A percentile compares a stretch with the other conserved stretches of the same genome.
phyloP scores from a whole-genome alignment of 2,113 vertebrate species.

The Eupsittula cactorum region DNA sequence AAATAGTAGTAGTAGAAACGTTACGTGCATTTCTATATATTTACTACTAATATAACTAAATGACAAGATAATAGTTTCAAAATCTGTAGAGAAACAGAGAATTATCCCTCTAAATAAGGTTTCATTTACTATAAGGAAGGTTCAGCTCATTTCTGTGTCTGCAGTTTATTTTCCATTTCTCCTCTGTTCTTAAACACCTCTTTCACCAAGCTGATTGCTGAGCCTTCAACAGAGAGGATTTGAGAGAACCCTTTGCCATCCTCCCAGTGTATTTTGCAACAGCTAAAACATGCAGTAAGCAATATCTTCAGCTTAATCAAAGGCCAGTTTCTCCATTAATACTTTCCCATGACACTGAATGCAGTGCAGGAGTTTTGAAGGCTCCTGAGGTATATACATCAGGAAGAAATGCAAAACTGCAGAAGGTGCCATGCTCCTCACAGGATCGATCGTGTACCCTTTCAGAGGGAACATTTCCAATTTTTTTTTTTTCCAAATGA shows the following conservation, averaged over 20 bases:
- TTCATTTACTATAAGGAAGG: background rate
- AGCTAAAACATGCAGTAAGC: background rate
- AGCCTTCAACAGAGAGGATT: background rate
- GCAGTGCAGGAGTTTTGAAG: background rate
- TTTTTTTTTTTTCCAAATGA: slow-evolving; percentile 74
- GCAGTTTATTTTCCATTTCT: background rate
- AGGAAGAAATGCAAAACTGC: background rate
- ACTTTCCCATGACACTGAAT: background rate
- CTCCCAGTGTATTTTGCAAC: background rate
- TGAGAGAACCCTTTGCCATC: background rate
- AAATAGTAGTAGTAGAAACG: background rate
- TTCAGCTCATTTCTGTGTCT: background rate
- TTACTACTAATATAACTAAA: background rate
- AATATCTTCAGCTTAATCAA: background rate
- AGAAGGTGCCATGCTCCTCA: background rate
- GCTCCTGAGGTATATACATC: background rate
- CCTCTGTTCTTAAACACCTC: background rate
- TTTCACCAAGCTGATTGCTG: background rate
- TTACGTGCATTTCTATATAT: background rate
- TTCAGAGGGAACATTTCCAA: slow-evolving; percentile 61
- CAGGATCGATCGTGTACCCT: slow-evolving; percentile 61
- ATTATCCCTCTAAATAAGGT: background rate
- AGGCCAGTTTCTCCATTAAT: background rate
- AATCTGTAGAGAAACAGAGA: background rate
- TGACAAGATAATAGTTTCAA: background rate